These are phyloP conservation scores for Hypsibius dujardini DNA, from an alignment of 1,140 invertebrate genomes.

Conservation along the genomic window DNA sequence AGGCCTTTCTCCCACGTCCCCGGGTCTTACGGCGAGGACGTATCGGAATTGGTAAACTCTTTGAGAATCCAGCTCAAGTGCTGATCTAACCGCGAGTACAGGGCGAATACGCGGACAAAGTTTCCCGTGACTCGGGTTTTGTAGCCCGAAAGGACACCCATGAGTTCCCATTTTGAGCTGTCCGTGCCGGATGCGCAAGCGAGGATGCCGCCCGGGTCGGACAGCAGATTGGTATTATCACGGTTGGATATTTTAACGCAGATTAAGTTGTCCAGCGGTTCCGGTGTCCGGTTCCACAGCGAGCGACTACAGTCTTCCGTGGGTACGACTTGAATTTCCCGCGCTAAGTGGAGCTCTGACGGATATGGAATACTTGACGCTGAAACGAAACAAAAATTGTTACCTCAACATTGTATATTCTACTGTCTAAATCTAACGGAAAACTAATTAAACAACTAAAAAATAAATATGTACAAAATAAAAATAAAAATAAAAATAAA, in stretches of 20 bases:
- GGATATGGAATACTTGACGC: conserved; percentile 7
- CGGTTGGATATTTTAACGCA: neutral
- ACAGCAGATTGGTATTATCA: neutral
- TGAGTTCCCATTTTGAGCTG: conserved; percentile 8
- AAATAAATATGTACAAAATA: too few relatives aligned
- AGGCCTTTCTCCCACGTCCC: too few relatives aligned
- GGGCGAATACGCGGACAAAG: neutral
- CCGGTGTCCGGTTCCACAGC: neutral
- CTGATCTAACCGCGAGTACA: conserved; percentile 11
- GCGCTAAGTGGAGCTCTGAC: neutral
- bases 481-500: neutral
- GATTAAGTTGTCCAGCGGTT: conserved; percentile 2
- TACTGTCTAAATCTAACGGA: too few relatives aligned
- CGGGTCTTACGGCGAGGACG: neutral
- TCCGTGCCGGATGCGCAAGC: neutral
- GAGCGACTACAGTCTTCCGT: conserved; percentile 11
- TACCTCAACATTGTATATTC: too few relatives aligned
- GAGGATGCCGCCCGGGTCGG: conserved; percentile 3
- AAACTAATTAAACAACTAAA: too few relatives aligned
- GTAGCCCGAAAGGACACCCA: conserved; percentile 3
- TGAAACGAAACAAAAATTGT: too few relatives aligned
- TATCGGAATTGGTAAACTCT: conserved; percentile 7
- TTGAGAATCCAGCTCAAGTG: neutral
- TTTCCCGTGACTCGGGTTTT: conserved; percentile 7
- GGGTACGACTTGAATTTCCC: neutral